Evolutionary conservation across 2,797 vertebrate species (phyloP).

Genomic region (Manis pentadactyla): DNA sequence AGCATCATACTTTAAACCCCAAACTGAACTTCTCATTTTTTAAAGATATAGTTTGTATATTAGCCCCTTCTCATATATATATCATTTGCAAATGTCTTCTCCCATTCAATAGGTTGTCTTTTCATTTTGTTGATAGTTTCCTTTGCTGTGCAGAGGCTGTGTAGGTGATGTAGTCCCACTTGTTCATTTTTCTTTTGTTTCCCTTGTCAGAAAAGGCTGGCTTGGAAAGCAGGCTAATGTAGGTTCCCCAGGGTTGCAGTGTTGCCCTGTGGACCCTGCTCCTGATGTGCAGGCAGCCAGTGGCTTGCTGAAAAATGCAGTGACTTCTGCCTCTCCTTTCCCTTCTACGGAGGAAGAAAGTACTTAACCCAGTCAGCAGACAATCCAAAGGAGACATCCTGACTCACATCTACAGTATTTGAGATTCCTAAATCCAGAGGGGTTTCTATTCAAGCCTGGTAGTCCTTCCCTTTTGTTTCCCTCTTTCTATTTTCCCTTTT

Average conservation of each 20-base stretch:
- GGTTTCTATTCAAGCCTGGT: neutral
- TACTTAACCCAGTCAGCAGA: neutral
- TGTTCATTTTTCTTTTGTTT: no score
- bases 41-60: no score
- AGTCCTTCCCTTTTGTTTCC: neutral
- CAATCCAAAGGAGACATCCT: neutral
- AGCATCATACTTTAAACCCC: neutral
- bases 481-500: neutral
- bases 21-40: neutral
- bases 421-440: neutral
- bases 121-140: no score
- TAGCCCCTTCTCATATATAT: no score
- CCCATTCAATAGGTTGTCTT: no score
- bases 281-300: neutral
- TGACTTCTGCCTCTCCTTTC: neutral
- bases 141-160: no score
- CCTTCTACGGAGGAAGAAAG: neutral
- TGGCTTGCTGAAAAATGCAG: neutral
- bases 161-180: no score
- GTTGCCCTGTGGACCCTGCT: neutral
- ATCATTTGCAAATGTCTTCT: no score
- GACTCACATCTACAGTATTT: neutral
- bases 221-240: neutral
- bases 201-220: neutral
- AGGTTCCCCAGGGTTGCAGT: neutral